These are phyloP conservation scores for Onychostoma macrolepis DNA, from an alignment of 2,113 vertebrate species.

Conservation along the genomic window DNA sequence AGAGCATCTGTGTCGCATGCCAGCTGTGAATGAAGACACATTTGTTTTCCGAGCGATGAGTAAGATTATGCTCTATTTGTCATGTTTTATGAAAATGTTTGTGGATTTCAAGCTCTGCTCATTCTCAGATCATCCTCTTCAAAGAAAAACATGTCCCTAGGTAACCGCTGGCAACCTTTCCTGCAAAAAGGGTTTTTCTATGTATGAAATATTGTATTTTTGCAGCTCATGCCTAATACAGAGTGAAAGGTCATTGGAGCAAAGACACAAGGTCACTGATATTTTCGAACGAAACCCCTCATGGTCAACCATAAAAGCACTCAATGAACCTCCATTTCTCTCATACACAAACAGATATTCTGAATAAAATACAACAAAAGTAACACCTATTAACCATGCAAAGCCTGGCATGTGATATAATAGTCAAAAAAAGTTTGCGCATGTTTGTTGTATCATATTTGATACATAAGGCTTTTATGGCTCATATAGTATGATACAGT, in stretches of 20 bases:
- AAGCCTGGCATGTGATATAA: neutral
- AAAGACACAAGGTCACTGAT: slow-evolving; percentile 59
- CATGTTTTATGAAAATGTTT: slow-evolving; percentile 32
- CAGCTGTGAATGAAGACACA: slow-evolving; percentile 26
- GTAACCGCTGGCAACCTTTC: slow-evolving; percentile 4
- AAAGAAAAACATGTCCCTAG: slow-evolving; percentile 40
- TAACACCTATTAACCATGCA: neutral
- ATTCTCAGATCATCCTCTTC: slow-evolving; percentile 33
- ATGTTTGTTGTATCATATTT: no score
- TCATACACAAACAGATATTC: neutral
- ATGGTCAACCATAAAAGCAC: slow-evolving; percentile 37
- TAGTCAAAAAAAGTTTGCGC: no score
- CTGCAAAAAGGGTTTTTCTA: neutral
- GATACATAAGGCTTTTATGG: no score
- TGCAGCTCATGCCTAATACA: neutral
- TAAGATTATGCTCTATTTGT: slow-evolving; percentile 35
- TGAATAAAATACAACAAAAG: neutral
- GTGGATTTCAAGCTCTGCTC: neutral
- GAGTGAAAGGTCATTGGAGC: slow-evolving; percentile 26
- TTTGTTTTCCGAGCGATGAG: slow-evolving; percentile 32
- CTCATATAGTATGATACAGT: no score
- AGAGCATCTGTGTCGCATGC: neutral
- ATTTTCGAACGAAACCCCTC: slow-evolving; percentile 59
- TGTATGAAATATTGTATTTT: neutral
- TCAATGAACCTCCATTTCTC: neutral